Conservation (phyloP, 2,888 invertebrate species). For the Calameuta pallipes region DNA sequence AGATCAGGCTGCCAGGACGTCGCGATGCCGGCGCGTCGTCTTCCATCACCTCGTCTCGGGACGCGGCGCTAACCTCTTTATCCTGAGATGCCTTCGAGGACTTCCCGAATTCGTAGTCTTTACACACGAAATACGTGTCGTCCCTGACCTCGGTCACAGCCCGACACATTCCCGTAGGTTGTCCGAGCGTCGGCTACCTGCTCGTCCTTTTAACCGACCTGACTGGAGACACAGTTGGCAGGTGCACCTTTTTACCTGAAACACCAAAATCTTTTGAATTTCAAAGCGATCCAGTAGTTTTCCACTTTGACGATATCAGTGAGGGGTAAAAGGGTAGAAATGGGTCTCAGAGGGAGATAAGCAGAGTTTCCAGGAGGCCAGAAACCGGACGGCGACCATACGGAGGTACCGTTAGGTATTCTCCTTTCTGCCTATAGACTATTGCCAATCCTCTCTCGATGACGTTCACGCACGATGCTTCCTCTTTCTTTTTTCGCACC, state of each 20-base stretch:
- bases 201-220: not conserved
- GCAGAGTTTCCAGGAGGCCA: not conserved
- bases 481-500: not conserved
- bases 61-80: not conserved
- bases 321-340: not conserved
- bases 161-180: not conserved
- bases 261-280: too few relatives aligned
- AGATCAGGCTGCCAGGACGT: slow-evolving; percentile 23
- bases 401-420: slow-evolving; percentile 38
- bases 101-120: not conserved
- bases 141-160: not conserved
- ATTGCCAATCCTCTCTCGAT: not conserved
- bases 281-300: not conserved
- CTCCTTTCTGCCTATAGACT: slow-evolving; percentile 12
- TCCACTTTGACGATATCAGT: not conserved
- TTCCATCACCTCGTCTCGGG: not conserved
- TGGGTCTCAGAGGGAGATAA: not conserved
- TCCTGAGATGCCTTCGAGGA: not conserved
- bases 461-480: too few relatives aligned
- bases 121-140: not conserved
- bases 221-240: not conserved
- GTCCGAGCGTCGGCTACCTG: not conserved
- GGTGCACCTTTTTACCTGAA: not conserved
- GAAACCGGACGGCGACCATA: not conserved
- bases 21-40: not conserved